These are phyloP conservation scores for Callosobruchus maculatus DNA, from an alignment of 2,888 invertebrate species.

Conservation along the genomic window DNA sequence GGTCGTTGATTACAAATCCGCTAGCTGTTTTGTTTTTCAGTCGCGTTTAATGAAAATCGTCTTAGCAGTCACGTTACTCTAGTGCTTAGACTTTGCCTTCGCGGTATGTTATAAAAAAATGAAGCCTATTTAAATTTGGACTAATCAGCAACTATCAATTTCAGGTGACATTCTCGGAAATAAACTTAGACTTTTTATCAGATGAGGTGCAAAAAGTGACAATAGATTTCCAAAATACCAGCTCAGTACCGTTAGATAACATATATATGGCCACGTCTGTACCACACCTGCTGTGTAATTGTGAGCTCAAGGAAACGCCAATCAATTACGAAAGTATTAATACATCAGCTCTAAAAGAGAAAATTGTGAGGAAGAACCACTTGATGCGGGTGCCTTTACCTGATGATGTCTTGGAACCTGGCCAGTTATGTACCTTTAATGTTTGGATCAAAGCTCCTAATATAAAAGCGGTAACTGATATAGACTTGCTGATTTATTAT, in stretches of 20 bases:
- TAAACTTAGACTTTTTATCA: slow-evolving; percentile 63
- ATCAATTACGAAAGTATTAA: slow-evolving; percentile 22
- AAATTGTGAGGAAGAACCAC: slow-evolving; percentile 46
- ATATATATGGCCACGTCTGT: slow-evolving; percentile 66
- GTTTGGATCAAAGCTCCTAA: slow-evolving; percentile 71
- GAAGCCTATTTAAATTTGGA: too few relatives aligned
- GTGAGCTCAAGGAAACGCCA: slow-evolving; percentile 33
- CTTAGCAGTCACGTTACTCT: too few relatives aligned
- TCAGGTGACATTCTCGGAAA: slow-evolving; percentile 68
- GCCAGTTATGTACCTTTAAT: slow-evolving; percentile 52
- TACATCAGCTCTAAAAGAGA: slow-evolving; percentile 36
- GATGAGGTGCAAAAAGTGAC: slow-evolving; percentile 70
- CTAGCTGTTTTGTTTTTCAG: too few relatives aligned
- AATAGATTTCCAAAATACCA: slow-evolving; percentile 67
- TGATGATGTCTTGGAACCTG: slow-evolving; percentile 52
- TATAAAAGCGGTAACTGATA: slow-evolving; percentile 57
- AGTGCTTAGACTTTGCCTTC: too few relatives aligned
- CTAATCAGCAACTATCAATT: too few relatives aligned
- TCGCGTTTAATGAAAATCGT: too few relatives aligned
- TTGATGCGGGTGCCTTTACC: slow-evolving; percentile 48
- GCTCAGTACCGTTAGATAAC: slow-evolving; percentile 61
- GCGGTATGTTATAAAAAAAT: too few relatives aligned
- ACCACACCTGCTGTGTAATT: slow-evolving; percentile 56
- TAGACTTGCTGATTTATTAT: slow-evolving; percentile 73
- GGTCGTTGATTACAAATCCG: too few relatives aligned